Conservation (phyloP, 2,113 vertebrate species). For the Dolichotis patagonum region DNA sequence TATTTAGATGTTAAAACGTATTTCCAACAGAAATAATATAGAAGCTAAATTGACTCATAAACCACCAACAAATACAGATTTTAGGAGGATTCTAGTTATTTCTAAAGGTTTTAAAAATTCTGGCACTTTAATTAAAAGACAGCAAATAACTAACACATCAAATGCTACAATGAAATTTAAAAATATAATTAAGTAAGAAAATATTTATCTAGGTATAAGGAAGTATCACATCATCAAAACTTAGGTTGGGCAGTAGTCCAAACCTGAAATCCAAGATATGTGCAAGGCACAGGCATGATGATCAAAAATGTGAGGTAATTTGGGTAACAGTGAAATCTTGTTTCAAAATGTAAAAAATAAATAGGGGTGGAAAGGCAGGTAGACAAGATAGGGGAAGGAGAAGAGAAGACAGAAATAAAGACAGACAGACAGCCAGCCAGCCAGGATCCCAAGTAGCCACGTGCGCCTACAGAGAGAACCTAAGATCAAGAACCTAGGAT, state of each 20-base stretch:
- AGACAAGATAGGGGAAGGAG: too few species aligned
- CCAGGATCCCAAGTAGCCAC: background rate
- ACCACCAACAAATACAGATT: background rate
- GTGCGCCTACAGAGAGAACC: background rate
- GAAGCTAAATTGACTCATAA: slow-evolving; percentile 16
- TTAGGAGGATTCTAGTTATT: background rate
- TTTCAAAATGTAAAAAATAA: background rate
- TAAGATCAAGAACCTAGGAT: background rate
- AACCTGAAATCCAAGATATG: background rate
- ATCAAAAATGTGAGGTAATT: background rate
- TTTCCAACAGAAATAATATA: slow-evolving; percentile 40
- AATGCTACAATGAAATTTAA: background rate
- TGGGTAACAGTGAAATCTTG: background rate
- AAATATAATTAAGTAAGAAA: background rate
- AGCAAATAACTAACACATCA: background rate
- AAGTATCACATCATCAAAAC: background rate
- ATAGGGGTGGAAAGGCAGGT: background rate
- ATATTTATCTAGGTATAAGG: background rate
- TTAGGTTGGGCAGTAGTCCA: background rate
- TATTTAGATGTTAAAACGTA: slow-evolving; percentile 40
- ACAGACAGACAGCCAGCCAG: too few species aligned
- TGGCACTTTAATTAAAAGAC: slow-evolving; percentile 6
- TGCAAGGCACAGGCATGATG: background rate
- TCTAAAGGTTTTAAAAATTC: slow-evolving; percentile 31
- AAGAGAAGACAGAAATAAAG: too few species aligned